Base-by-base conservation (phyloP, 2,113 vertebrate species). In the Strix aluco region DNA sequence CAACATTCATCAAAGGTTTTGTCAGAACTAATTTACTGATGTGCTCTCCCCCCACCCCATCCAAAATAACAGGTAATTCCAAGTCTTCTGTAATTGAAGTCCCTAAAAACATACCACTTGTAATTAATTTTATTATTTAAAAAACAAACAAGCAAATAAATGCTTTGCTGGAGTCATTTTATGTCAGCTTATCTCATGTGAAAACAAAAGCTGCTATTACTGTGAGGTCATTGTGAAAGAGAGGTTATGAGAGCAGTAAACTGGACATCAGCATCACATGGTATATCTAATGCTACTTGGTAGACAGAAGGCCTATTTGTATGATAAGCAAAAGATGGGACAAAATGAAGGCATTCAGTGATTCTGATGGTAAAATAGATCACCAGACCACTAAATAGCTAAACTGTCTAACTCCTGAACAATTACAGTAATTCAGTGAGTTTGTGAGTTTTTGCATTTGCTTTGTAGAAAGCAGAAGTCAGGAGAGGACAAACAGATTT, bases 301-400 rank as follows among this genome's bases (percentile, higher is more conserved):
- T 36, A 82, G 84, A 94, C 94, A 96, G 92, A 96, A 92, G 85
- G 40, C 42, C 81, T 63, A 81, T 96, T 97, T 94, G 80, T 84
- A 44, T 94, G 81, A 40, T 52, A 61, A n/a, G 92, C 46, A 73
- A 91, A 58, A 79, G 88, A 90, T 72, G 55, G 80, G 70, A 73
- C 32, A 92, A 93, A 81, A 96, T 2, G 6, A 93, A 96, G 91
- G 75, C 69, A 75, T 94, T 81, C 86, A 88, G 91, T 73, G 63
- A 66, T 88, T 80, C 84, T 34, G 67, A 63, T 79, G 78, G 86
- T 79, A 88, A 79, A 96, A 94, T 47, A 80, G 72, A 96, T 97
- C 81, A 94, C 27, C 81, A 94, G 91, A 79, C 75, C 81, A 61
- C 55, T 96, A 90, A 96, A 92, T 9, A 88, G 79, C 94, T 92